A percentile compares a stretch with the other conserved stretches of the same genome.
Evolutionary conservation across 2,888 invertebrate species (phyloP).

Genomic region (Epinotia demarniana): DNA sequence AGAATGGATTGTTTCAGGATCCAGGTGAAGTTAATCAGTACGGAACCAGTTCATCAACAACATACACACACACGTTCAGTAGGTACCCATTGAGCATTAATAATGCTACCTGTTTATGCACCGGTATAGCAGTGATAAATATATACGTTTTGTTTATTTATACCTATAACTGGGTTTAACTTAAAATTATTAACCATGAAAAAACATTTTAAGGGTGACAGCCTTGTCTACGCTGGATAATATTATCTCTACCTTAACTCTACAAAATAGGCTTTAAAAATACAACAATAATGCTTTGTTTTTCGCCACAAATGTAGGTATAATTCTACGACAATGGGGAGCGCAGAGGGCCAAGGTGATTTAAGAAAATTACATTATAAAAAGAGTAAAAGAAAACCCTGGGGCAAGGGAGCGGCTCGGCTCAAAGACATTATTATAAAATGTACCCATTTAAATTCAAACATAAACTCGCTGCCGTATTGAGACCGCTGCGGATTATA

Average conservation of each 20-base stretch:
- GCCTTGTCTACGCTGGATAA: not conserved
- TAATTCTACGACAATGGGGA: slow-evolving; percentile 62
- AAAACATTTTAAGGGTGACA: not conserved
- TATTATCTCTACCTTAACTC: slow-evolving; percentile 7
- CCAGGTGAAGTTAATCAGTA: not conserved
- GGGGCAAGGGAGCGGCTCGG: slow-evolving; percentile 68
- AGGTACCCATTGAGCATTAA: no score
- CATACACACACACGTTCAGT: no score
- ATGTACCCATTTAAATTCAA: slow-evolving; percentile 80
- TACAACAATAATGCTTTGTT: slow-evolving; percentile 42
- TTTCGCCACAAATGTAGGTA: slow-evolving; percentile 47
- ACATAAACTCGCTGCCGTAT: slow-evolving; percentile 67
- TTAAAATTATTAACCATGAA: slow-evolving; percentile 10
- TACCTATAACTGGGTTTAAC: no score
- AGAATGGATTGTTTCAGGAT: not conserved
- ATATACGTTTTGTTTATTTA: no score
- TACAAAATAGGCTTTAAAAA: slow-evolving; percentile 12
- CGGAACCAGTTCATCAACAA: no score
- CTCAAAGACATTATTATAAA: slow-evolving; percentile 77
- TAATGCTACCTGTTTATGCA: no score
- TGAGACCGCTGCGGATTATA: slow-evolving; percentile 55
- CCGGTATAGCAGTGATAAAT: no score
- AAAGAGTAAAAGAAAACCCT: slow-evolving; percentile 68
- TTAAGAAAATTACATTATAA: slow-evolving; percentile 82
- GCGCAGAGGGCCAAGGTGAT: slow-evolving; percentile 72